Percentiles rank a stretch among this genome's conserved stretches.
Conservation (phyloP, 2,797 vertebrate species). For the Lepus townsendii region DNA sequence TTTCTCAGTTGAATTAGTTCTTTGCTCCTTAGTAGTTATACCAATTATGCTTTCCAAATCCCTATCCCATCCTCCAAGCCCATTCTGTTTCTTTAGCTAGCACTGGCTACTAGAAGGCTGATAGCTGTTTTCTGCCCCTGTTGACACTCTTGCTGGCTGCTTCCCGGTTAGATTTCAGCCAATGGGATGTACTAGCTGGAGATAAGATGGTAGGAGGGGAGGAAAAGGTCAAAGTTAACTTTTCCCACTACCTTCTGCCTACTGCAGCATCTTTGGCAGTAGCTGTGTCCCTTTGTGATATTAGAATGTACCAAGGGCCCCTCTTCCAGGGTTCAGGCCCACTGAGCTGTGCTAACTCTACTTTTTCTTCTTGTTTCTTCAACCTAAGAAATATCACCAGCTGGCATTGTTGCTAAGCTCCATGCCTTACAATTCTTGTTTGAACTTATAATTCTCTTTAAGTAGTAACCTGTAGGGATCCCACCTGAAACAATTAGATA, state of each 20-base stretch:
- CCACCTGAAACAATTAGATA: neutral
- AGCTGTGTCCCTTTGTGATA: neutral
- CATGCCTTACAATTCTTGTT: neutral
- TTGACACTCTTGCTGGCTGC: neutral
- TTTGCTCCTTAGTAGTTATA: slow-evolving; percentile 14
- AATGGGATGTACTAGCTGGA: neutral
- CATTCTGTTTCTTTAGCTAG: neutral
- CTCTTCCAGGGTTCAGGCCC: neutral
- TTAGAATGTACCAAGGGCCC: neutral
- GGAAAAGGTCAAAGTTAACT: neutral
- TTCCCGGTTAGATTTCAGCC: neutral
- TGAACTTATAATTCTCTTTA: neutral
- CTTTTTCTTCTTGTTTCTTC: neutral
- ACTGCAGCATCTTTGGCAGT: neutral
- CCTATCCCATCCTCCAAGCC: neutral
- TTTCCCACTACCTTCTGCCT: neutral
- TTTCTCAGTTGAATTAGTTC: slow-evolving; percentile 38
- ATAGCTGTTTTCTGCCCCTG: neutral
- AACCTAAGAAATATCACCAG: neutral
- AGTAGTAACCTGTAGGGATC: neutral
- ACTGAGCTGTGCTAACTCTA: neutral
- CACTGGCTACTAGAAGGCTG: neutral
- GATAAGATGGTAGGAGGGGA: neutral
- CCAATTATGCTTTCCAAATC: neutral
- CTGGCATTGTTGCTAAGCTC: neutral